Conservation (phyloP, 2,797 vertebrate species). For the Catamblyrhynchus diadema region DNA sequence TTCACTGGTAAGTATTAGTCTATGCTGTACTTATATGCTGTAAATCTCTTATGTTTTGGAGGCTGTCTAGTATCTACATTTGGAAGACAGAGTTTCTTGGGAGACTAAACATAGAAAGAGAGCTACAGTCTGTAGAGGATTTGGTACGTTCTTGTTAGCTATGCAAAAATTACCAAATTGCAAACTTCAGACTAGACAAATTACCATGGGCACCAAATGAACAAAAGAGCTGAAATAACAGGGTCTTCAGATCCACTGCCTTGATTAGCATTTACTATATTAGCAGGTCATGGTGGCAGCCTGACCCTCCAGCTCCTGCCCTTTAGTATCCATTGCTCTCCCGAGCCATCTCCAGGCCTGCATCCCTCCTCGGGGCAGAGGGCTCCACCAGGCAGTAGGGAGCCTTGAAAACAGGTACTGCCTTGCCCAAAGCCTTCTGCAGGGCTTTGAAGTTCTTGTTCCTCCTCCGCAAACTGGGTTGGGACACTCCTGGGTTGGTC, state of each 20-base stretch:
- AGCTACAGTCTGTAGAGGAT: not conserved
- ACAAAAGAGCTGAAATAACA: not conserved
- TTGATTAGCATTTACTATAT: not conserved
- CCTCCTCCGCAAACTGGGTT: not conserved
- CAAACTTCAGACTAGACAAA: not conserved
- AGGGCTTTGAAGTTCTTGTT: not conserved
- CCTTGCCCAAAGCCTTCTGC: not conserved
- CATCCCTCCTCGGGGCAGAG: accelerated
- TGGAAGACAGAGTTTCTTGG: not conserved
- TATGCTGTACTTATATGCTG: not conserved
- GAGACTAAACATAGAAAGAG: not conserved
- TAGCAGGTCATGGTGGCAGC: not conserved
- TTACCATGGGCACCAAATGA: not conserved
- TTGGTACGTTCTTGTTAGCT: not conserved
- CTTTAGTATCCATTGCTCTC: not conserved
- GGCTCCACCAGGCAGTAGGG: not conserved
- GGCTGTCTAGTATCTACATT: not conserved
- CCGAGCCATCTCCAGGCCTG: accelerated
- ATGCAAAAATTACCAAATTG: not conserved
- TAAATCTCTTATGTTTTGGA: not conserved
- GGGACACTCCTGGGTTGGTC: not conserved
- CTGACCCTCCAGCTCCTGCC: not conserved
- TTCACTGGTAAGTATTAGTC: not conserved
- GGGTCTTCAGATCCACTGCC: not conserved
- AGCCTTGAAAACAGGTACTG: not conserved